A percentile compares a stretch with the other conserved stretches of the same genome.
Evolutionary conservation across 2,113 vertebrate species (phyloP).

Genomic region (Epinephelus lanceolatus): DNA sequence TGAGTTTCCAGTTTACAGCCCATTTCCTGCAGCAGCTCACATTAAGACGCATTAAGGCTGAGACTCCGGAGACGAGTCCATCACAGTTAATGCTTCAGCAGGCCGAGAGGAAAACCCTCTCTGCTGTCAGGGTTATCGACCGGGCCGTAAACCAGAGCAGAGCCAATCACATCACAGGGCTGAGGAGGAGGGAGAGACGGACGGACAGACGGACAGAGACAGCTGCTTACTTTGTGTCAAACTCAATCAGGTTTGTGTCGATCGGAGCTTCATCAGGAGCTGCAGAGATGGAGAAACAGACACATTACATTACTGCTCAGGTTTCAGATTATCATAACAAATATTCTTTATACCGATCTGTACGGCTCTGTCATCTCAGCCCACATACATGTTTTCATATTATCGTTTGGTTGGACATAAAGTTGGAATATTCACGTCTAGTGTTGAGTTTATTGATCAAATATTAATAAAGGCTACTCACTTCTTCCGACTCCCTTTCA

Average conservation of each 20-base stretch:
- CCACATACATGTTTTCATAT: too few relatives aligned
- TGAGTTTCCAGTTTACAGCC: conserved; percentile 34
- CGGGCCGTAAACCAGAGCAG: not conserved
- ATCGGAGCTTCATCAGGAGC: conserved; percentile 91
- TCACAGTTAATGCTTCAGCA: conserved; percentile 36
- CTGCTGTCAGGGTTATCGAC: conserved; percentile 25
- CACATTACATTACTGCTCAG: not conserved
- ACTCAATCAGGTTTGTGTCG: conserved; percentile 96
- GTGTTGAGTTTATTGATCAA: too few relatives aligned
- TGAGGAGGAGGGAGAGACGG: conserved; percentile 21
- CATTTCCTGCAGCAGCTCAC: conserved; percentile 60
- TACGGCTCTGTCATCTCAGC: too few relatives aligned
- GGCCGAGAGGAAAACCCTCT: conserved; percentile 34
- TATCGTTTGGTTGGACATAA: too few relatives aligned
- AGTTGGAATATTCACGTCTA: too few relatives aligned
- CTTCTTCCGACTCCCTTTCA: too few relatives aligned
- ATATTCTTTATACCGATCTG: too few relatives aligned
- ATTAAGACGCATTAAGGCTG: conserved; percentile 66
- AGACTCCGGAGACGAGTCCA: conserved; percentile 55
- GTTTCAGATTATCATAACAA: too few relatives aligned
- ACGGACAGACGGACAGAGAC: conserved; percentile 14
- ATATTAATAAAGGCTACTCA: too few relatives aligned
- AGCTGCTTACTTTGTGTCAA: conserved; percentile 94
- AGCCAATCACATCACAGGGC: conserved; percentile 33
- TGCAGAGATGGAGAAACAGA: conserved; percentile 65